Conservation (phyloP, 2,113 vertebrate genomes). For the Bos indicus region DNA sequence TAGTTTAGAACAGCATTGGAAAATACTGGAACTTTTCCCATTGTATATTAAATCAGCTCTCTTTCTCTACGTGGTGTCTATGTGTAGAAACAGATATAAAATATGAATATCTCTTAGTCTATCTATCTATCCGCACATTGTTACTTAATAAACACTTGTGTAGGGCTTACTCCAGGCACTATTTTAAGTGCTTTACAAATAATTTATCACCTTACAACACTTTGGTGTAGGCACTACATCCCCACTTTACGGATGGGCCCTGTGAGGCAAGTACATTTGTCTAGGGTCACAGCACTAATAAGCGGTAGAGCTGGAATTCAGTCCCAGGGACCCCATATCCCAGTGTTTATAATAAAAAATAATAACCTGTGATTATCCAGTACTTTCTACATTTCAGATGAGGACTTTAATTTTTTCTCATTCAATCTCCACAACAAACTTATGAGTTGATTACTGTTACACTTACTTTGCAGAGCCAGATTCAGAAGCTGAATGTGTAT, state of each 20-base stretch:
- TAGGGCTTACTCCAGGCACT: background rate
- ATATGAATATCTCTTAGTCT: background rate
- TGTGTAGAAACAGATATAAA: background rate
- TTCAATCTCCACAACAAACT: background rate
- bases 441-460: background rate
- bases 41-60: background rate
- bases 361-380: background rate
- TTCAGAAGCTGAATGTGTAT: background rate
- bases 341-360: background rate
- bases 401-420: background rate
- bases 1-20: background rate
- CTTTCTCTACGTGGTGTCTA: background rate
- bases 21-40: background rate
- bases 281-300: background rate
- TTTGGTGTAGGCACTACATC: background rate
- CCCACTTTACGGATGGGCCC: background rate
- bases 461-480: background rate
- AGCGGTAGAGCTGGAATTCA: background rate
- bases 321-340: background rate
- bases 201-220: background rate
- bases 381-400: background rate
- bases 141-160: background rate
- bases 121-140: accelerated
- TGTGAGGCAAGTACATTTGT: background rate
- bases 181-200: background rate